Evolutionary conservation across 37 sponge, comb jelly and placozoan genomes (phyloP), one percentile per base, ranked within the genome.

Genomic region (Halichondria panicea): DNA sequence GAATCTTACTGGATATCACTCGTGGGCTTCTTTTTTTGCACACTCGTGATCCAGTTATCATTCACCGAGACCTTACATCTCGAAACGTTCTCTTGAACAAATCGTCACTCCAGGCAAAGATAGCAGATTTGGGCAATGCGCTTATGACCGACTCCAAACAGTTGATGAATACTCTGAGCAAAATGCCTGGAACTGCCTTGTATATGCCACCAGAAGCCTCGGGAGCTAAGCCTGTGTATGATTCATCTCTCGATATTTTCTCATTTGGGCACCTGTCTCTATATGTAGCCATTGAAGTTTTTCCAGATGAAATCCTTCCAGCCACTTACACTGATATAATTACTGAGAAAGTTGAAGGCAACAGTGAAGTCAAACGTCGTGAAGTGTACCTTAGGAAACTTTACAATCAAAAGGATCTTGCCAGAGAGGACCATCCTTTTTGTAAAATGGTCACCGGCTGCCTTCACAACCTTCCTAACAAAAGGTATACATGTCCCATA

Each of bases 61-160:
- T 83, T 0, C 83, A 83, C 54, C 75, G 76, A 18, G 75, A 83
- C 27, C 69, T 83, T 9, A 75, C 68, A 6, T 40, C 83, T 18
- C 59, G 73, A 36, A 83, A 83, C 28, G 66, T 83, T 27, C 74
- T 83, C 25, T 21, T 83, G 25, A 28, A 64, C 38, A 74, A 35
- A 19, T 12, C 38, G 21, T 58, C 48, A 32, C 41, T 83, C 48
- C 42, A 38, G 21, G 83, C 75, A 1, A 83, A 83, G 60, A 63
- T 83, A 19, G 41, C 68, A 28, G 83, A 83, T 24, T 60, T 83
- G 38, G 84, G 84, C 18, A 64, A 73, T 13, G 70, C 73, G 7
- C 53, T 38, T 2, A 72, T 72, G 36, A 33, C 57, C 39, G 57
- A 55, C 21, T 18, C 73, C 35, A 7, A 35, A 9, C 55, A 11